These are phyloP conservation scores for Recurvirostra avosetta DNA, from an alignment of 2,113 vertebrate species.

Conservation along the genomic window DNA sequence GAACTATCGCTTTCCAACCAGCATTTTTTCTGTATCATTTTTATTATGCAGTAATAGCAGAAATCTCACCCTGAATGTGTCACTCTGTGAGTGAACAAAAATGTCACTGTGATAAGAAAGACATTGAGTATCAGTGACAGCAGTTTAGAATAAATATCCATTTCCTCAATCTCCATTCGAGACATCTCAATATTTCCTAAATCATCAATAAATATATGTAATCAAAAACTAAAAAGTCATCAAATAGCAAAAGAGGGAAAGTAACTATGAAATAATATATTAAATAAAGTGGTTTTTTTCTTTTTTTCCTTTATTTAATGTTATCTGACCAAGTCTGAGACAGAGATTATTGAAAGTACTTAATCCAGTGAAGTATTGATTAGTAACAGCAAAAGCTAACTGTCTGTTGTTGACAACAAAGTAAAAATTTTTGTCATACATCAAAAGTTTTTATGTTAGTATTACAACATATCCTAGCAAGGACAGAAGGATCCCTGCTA, in stretches of 20 bases:
- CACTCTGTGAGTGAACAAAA: background rate
- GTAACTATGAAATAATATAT: background rate
- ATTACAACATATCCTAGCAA: background rate
- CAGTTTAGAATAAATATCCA: background rate
- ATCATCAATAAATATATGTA: background rate
- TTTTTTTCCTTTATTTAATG: background rate
- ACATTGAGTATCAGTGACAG: background rate
- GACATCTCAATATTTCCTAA: background rate
- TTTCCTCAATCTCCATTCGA: background rate
- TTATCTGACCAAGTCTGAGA: background rate
- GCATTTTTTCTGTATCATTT: background rate
- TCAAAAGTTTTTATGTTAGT: background rate
- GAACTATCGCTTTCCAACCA: background rate
- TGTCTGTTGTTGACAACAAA: background rate
- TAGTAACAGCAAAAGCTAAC: background rate
- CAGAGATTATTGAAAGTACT: background rate
- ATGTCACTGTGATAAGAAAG: background rate
- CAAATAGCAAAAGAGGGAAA: background rate
- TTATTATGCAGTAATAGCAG: background rate
- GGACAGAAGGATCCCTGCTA: background rate
- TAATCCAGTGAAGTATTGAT: background rate
- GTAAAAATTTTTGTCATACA: background rate
- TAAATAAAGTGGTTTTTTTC: fast-evolving
- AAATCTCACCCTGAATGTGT: background rate
- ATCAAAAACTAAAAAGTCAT: background rate